These are phyloP conservation scores for Oxystoma pomonae DNA, from an alignment of 2,888 invertebrate genomes.

Conservation along the genomic window DNA sequence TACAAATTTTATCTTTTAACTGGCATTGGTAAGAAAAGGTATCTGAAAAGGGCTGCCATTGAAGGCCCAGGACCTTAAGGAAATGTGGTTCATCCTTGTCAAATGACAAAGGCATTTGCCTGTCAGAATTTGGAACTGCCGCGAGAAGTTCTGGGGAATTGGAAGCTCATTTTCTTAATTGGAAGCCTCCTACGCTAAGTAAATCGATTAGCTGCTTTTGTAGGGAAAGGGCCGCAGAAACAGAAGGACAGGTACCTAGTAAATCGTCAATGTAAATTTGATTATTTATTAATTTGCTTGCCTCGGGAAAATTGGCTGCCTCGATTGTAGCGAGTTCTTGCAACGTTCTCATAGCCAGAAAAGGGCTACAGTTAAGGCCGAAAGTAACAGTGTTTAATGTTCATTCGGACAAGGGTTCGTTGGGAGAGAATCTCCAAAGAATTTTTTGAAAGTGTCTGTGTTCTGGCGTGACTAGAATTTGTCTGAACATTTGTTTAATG, in stretches of 20 bases:
- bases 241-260: constrained; percentile 3
- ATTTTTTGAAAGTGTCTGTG: constrained; percentile 12
- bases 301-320: constrained; percentile 3
- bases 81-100: constrained; percentile 1
- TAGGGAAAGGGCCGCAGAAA: constrained; percentile 2
- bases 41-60: not conserved
- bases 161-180: too few relatives aligned
- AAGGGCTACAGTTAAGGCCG: constrained; percentile 7
- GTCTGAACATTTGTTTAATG: constrained; percentile 12
- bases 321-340: constrained; percentile 8
- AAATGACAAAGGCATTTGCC: constrained; percentile 1
- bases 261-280: constrained; percentile 11
- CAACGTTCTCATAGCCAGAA: constrained; percentile 7
- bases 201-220: constrained; percentile 5
- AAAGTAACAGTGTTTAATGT: constrained; percentile 9
- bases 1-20: not conserved
- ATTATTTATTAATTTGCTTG: constrained; percentile 5
- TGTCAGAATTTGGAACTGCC: too few relatives aligned
- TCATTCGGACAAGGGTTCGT: constrained; percentile 9
- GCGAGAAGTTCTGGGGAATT: too few relatives aligned
- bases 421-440: constrained; percentile 12
- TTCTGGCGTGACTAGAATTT: constrained; percentile 2
- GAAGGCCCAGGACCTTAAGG: constrained; percentile 8
- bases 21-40: constrained; percentile 3
- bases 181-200: constrained; percentile 1